Evolutionary conservation across 2,888 invertebrate genomes (phyloP), one percentile per base, ranked within the genome.

Genomic region (Ophion slaviceki): DNA sequence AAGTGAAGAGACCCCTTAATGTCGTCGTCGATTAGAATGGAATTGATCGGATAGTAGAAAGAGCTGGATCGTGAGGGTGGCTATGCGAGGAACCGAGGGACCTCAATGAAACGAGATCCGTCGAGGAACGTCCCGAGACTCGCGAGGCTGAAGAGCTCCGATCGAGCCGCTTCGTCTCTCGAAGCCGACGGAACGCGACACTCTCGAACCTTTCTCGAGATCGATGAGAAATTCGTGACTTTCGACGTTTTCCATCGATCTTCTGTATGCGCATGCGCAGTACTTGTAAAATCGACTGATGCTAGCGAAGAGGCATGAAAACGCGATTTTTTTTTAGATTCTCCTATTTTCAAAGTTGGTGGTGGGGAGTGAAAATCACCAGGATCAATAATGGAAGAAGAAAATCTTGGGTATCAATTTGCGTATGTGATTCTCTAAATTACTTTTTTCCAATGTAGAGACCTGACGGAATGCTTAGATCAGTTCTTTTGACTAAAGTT

Each of bases 81-180:
- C 47, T 20, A n/a, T 17, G 68, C 53, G 7, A 47, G 81, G 87
- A 88, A 88, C 86, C 89, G 89, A 89, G 89, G 79, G 90, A 91
- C 89, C 89, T 87, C 89, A 5, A 47, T 20, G 28, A 66, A 40
- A 72, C 47, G 47, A 72, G 72, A 32, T 20, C 47, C 11, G 14
- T 47, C 47, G 47, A 47, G 47, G 7, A 40, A 6, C 40, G 40
- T 40, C 40, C 1, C 47, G 47, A 75, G 75, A 24, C 45, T 64
- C 75, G 40, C 62, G 61, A 72, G 40, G 7, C 40, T 40, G 59
- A 59, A 72, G 57, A 57, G 14, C 36, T 24, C 28, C 8, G 40
- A 40, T 61, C 28, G 28, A 66, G 45, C 11, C 57, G 62, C 5
- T n/a, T 47, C 14, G 8, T 20, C 40, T 32, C n/a, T 36, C 66